Evolutionary conservation across 2,113 vertebrate genomes (phyloP).

Genomic region (Spilogale gracilis): DNA sequence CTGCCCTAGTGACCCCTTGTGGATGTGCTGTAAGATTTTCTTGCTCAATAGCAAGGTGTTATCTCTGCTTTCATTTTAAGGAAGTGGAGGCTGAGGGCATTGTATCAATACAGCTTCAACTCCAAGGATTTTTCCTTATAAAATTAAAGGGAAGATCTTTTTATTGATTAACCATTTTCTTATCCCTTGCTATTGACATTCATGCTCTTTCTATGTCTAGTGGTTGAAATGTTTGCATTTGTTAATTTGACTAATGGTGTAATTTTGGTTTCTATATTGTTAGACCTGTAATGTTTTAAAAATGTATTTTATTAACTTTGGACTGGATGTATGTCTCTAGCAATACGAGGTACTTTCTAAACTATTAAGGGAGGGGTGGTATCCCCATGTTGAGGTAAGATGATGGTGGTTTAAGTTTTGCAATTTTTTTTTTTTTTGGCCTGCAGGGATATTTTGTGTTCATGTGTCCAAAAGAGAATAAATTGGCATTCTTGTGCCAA

Average conservation of each 20-base stretch:
- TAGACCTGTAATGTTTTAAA: conserved; percentile 93
- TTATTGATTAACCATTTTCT: conserved; percentile 86
- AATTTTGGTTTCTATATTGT: conserved; percentile 91
- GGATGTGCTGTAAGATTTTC: conserved; percentile 86
- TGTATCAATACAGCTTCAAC: conserved; percentile 85
- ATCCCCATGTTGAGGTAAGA: conserved; percentile 88
- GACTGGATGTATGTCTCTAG: conserved; percentile 93
- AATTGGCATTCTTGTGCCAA: conserved; percentile 97
- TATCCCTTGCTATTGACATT: conserved; percentile 89
- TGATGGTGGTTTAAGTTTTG: conserved; percentile 91
- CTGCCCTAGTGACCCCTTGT: conserved; percentile 72
- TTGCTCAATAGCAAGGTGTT: conserved; percentile 87
- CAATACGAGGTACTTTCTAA: conserved; percentile 95
- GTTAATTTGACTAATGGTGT: conserved; percentile 91
- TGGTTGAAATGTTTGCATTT: conserved; percentile 94
- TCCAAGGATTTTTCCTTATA: conserved; percentile 86
- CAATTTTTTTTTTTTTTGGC: conserved; percentile 93
- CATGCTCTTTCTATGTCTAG: conserved; percentile 90
- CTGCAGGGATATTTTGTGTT: conserved; percentile 99
- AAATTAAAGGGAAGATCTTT: conserved; percentile 86
- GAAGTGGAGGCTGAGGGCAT: conserved; percentile 86
- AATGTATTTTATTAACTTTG: conserved; percentile 91
- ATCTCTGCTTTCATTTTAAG: conserved; percentile 89
- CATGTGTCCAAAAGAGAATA: conserved; percentile 96
- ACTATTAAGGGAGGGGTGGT: conserved; percentile 86